A percentile compares a stretch with the other conserved stretches of the same genome.
Conservation (phyloP, 2,113 vertebrate species). For the Grantiella picta region DNA sequence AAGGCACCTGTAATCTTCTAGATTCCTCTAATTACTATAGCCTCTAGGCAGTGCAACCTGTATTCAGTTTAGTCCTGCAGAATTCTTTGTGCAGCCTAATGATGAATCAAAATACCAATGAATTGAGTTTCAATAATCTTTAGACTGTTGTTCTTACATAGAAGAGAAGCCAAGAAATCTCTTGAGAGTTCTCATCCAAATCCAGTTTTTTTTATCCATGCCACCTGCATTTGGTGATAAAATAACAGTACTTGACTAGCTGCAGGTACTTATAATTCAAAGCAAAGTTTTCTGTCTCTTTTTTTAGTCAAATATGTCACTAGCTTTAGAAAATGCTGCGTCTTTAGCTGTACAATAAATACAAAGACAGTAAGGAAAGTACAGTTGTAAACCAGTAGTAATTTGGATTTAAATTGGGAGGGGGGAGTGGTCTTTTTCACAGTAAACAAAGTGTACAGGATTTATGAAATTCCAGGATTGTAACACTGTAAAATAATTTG, state of each 20-base stretch:
- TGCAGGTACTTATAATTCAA: not conserved
- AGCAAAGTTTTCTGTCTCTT: not conserved
- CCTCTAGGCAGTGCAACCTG: not conserved
- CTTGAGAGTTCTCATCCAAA: not conserved
- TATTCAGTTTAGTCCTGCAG: not conserved
- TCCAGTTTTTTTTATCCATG: not conserved
- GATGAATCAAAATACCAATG: not conserved
- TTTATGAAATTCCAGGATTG: not conserved
- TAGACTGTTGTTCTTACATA: not conserved
- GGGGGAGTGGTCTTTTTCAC: not conserved
- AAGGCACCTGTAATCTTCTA: not conserved
- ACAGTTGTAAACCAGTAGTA: not conserved
- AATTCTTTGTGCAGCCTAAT: not conserved
- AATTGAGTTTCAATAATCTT: not conserved
- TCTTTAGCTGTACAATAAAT: not conserved
- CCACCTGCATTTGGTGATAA: not conserved
- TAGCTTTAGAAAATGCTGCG: not conserved
- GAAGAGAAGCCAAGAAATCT: not conserved
- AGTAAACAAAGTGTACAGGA: not conserved
- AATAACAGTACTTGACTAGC: not conserved
- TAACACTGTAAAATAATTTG: not conserved
- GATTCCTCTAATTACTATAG: not conserved
- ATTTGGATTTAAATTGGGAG: not conserved
- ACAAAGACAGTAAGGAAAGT: not conserved
- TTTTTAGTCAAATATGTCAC: not conserved